Evolutionary conservation across 2,888 invertebrate genomes (phyloP).

Genomic region (Clivina fossor): DNA sequence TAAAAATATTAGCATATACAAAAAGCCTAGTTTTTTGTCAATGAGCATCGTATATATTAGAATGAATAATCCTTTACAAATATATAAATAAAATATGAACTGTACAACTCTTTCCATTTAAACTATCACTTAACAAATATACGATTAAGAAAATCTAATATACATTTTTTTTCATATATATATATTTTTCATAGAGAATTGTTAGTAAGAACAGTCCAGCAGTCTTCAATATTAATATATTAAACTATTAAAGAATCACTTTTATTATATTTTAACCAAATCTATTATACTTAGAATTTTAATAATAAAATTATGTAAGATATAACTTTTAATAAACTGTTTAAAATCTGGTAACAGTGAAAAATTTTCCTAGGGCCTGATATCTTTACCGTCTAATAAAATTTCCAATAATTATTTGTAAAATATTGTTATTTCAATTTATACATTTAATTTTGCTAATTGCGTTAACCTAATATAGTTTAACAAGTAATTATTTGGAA

Average conservation of each 20-base stretch:
- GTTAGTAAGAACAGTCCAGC: conserved; percentile 28
- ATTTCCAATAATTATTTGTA: too few species aligned
- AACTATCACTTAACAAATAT: neutral
- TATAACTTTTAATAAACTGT: conserved; percentile 10
- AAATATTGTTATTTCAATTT: too few species aligned
- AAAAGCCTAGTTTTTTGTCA: conserved; percentile 6
- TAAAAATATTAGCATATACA: neutral
- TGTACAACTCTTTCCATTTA: conserved; percentile 5
- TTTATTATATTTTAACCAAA: neutral
- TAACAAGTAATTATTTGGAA: too few species aligned
- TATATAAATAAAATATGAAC: conserved; percentile 18
- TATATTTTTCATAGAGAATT: too few species aligned
- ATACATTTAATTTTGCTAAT: too few species aligned
- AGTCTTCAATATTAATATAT: conserved; percentile 19
- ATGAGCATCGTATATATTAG: conserved; percentile 3
- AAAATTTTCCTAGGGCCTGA: too few species aligned
- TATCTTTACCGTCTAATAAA: too few species aligned
- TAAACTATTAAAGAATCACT: conserved; percentile 8
- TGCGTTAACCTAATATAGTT: too few species aligned
- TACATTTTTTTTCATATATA: too few species aligned
- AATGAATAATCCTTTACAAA: neutral
- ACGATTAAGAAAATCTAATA: conserved; percentile 10
- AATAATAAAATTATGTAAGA: neutral
- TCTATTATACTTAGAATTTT: too few species aligned
- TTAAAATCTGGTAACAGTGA: neutral